These are phyloP conservation scores for Oxyscelio sp. DNA, from an alignment of 2,888 invertebrate species.

Conservation along the genomic window DNA sequence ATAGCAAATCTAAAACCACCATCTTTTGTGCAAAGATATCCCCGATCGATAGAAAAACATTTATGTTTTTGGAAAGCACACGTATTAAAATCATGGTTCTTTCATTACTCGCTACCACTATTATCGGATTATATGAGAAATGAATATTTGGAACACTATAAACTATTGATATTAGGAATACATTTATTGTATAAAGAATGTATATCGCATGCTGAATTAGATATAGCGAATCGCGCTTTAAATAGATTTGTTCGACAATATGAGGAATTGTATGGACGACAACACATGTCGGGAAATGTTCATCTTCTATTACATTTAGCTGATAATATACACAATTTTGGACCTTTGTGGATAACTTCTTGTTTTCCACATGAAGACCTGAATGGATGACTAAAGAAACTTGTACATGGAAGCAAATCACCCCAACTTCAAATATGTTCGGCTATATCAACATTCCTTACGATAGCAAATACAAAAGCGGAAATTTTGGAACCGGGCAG, in stretches of 20 bases:
- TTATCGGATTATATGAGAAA: conserved; percentile 61
- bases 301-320: conserved; percentile 73
- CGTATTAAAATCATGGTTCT: conserved; percentile 69
- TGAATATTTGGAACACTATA: conserved; percentile 72
- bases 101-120: conserved; percentile 72
- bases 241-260: conserved; percentile 66
- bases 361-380: too few species aligned
- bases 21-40: conserved; percentile 58
- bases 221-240: conserved; percentile 40
- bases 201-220: conserved; percentile 51
- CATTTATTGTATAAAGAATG: conserved; percentile 49
- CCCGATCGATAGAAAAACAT: conserved; percentile 56
- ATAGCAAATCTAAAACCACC: conserved; percentile 58
- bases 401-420: too few species aligned
- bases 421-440: too few species aligned
- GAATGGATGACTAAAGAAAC: too few species aligned
- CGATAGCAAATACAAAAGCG: background rate
- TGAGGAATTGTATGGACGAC: conserved; percentile 61
- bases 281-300: conserved; percentile 69
- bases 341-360: too few species aligned
- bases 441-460: background rate
- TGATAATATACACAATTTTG: conserved; percentile 35
- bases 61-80: conserved; percentile 72
- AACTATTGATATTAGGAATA: conserved; percentile 47
- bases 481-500: background rate